Evolutionary conservation across 92 coral and sea anemone species (phyloP), one percentile per base, ranked within the genome.

Genomic region (Porites divaricata): DNA sequence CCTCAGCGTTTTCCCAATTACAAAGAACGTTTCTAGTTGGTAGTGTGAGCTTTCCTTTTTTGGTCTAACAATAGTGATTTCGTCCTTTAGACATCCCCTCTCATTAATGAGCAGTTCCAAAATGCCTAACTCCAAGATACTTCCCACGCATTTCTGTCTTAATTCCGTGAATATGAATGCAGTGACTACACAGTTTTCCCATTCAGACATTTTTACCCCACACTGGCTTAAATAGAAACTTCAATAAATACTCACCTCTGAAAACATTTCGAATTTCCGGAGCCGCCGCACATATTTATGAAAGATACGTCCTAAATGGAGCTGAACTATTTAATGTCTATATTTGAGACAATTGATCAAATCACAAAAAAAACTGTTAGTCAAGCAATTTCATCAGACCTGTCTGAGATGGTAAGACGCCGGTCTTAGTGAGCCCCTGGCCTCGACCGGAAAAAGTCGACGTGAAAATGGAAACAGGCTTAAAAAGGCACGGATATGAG

Each of bases 371-470:
- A 68, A 57, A 14, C 2, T 35, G 45, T 35, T 13, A 22, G 61
- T 54, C 28, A 35, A 26, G 86, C 66, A 63, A 82, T 58, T 82
- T 71, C 20, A 45, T 63, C 72, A 73, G 86, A 72, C 79, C 74
- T 72, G 86, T 82, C 86, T 82, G 86, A 63, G 61, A 48, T 63
- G 15, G 64, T 21, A 6, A 49, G 86, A 73, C 73, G 86, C n/a
- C n/a, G n/a, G n/a, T 82, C 86, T 82, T 61, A 79, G 77, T 59
- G 86, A 16, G 86, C 49, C 22, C 24, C 28, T 25, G 70, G 61
- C 45, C 45, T 23, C 15, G 22, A 81, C 86, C 86, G 86, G 86
- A 82, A 82, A 70, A 49, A 35, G 45, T 45, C 19, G 63, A 58
- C 12, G 61, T 61, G 63, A 22, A 82, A 59, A 82, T 41, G 63